A percentile compares a stretch with the other conserved stretches of the same genome.
Conservation (phyloP, 2,888 invertebrate species). For the Ellobium chinense region DNA sequence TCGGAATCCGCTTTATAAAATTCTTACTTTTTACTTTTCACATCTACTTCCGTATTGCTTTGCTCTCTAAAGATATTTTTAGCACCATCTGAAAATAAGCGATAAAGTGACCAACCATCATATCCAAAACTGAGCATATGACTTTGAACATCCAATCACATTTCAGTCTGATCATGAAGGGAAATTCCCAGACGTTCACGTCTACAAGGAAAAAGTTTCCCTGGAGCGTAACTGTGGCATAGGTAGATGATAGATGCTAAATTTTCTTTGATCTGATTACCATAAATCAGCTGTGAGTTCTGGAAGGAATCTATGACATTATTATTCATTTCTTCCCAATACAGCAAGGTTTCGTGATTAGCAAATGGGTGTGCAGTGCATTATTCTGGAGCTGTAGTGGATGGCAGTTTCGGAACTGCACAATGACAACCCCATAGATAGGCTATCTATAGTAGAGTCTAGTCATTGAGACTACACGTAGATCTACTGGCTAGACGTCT, state of each 20-base stretch:
- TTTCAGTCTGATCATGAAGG: background rate
- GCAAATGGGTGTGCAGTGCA: too few relatives aligned
- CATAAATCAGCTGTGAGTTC: background rate
- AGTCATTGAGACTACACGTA: too few relatives aligned
- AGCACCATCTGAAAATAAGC: slow-evolving; percentile 7
- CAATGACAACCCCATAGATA: too few relatives aligned
- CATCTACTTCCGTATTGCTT: too few relatives aligned
- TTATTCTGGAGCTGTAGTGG: too few relatives aligned
- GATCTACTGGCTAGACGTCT: too few relatives aligned
- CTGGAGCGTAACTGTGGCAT: background rate
- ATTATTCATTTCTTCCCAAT: background rate
- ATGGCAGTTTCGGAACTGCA: too few relatives aligned
- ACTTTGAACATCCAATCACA: background rate
- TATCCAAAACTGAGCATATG: background rate
- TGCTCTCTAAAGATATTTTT: slow-evolving; percentile 16
- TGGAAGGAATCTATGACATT: background rate
- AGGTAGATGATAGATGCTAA: background rate
- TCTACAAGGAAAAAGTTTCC: slow-evolving; percentile 12
- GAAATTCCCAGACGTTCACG: slow-evolving; percentile 12
- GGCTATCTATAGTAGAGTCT: too few relatives aligned
- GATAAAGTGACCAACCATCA: background rate
- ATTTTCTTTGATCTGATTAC: too few relatives aligned
- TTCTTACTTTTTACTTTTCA: background rate
- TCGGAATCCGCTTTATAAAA: too few relatives aligned
- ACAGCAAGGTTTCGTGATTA: too few relatives aligned